These are phyloP conservation scores for Mungos mungo DNA, from an alignment of 2,113 vertebrate genomes.

Conservation along the genomic window DNA sequence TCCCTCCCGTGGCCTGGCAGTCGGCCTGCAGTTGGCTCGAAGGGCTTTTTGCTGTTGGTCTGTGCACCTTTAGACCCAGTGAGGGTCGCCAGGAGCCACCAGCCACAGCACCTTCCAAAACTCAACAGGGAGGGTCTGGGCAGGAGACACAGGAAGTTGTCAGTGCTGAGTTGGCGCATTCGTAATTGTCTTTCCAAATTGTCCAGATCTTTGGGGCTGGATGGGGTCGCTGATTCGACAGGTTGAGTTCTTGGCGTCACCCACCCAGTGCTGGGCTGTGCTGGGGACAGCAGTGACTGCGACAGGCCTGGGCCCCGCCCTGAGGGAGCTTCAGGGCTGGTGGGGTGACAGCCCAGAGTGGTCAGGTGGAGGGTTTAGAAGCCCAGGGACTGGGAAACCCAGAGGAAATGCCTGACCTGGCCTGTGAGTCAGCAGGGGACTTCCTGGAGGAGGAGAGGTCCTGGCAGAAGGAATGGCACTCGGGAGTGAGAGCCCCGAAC, in stretches of 20 bases:
- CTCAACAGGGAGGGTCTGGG: not conserved
- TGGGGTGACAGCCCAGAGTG: not conserved
- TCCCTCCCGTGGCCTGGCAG: not conserved
- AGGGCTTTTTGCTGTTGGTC: not conserved
- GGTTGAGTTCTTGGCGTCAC: not conserved
- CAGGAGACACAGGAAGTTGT: not conserved
- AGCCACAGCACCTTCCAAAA: not conserved
- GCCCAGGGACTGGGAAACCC: not conserved
- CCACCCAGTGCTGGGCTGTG: not conserved
- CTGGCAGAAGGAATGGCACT: not conserved
- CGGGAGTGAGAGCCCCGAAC: not conserved
- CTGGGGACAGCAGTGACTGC: not conserved
- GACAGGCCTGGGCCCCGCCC: not conserved
- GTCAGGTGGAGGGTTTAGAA: not conserved
- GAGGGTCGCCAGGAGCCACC: not conserved
- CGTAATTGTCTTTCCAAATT: accelerated
- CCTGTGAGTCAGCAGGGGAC: not conserved
- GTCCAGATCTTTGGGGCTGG: not conserved
- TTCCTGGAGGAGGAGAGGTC: not conserved
- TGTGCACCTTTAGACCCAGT: not conserved
- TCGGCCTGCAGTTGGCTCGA: accelerated
- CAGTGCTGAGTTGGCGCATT: not conserved
- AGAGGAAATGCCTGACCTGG: not conserved
- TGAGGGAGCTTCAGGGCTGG: not conserved
- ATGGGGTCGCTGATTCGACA: not conserved